Evolutionary conservation across 2,113 vertebrate species (phyloP).

Genomic region (Urocynchramus pylzowi): DNA sequence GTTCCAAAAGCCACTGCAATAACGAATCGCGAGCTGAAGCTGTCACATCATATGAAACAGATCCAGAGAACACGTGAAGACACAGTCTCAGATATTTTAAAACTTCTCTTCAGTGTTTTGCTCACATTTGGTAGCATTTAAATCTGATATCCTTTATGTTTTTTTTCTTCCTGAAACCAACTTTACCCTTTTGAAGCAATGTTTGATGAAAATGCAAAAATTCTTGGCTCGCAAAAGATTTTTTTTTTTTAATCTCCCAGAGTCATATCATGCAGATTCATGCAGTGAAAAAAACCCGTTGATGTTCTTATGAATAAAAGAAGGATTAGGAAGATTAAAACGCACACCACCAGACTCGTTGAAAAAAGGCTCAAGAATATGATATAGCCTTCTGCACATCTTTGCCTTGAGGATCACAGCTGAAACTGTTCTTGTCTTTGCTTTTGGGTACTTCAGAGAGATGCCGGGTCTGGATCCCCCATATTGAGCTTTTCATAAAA

Average conservation of each 20-base stretch:
- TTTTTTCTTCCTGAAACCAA: not conserved
- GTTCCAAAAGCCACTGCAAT: constrained; percentile 37
- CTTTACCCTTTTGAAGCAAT: not conserved
- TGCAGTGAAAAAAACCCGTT: not conserved
- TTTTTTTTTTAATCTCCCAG: not conserved
- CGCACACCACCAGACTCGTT: not conserved
- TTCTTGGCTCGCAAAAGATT: constrained; percentile 6
- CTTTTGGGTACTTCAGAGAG: not conserved
- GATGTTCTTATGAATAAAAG: constrained; percentile 33
- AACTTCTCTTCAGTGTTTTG: constrained; percentile 19
- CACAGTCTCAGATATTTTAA: constrained; percentile 34
- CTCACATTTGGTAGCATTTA: constrained; percentile 58
- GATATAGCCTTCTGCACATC: not conserved
- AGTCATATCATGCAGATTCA: constrained; percentile 15
- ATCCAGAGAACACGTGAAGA: constrained; percentile 3
- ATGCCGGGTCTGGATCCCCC: not conserved
- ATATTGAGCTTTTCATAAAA: not conserved
- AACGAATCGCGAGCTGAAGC: not conserved
- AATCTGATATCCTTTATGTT: not conserved
- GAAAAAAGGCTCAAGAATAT: not conserved
- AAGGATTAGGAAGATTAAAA: constrained; percentile 36
- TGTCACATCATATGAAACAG: constrained; percentile 54
- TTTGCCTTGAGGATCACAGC: not conserved
- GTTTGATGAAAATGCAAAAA: constrained; percentile 41
- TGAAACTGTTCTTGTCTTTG: not conserved